A percentile compares a stretch with the other conserved stretches of the same genome.
These are phyloP conservation scores for Dipodomys ordii DNA, from an alignment of 2,113 vertebrate genomes.

Conservation along the genomic window DNA sequence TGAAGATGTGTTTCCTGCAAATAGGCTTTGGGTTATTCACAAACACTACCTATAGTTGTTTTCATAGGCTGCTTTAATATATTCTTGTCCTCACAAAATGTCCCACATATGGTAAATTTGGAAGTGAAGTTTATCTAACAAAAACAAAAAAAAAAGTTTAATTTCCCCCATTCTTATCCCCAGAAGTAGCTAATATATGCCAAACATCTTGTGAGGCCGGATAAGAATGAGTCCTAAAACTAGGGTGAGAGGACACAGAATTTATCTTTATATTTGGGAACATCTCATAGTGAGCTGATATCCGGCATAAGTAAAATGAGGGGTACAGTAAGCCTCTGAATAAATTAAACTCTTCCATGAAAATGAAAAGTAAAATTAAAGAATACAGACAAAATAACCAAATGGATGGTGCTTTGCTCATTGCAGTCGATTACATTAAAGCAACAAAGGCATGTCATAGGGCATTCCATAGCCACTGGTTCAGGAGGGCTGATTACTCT, in stretches of 20 bases:
- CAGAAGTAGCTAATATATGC: neutral
- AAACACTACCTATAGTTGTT: neutral
- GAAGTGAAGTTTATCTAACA: neutral
- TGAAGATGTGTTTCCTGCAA: constrained; percentile 15
- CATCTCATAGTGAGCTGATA: neutral
- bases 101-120: too few relatives aligned
- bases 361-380: constrained; percentile 31
- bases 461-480: neutral
- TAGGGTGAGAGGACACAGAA: neutral
- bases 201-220: neutral
- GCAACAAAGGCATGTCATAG: neutral
- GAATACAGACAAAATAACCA: neutral
- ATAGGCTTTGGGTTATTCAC: neutral
- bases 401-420: neutral
- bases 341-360: neutral
- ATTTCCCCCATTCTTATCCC: neutral
- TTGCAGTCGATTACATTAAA: neutral
- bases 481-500: neutral
- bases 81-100: too few relatives aligned
- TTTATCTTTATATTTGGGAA: neutral
- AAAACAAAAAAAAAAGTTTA: neutral
- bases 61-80: neutral
- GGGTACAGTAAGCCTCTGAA: neutral
- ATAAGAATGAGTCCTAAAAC: neutral
- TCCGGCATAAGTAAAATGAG: neutral